phyloP scores from a whole-genome alignment of 2,888 invertebrate genomes.

The Caenorhabditis sp. region DNA sequence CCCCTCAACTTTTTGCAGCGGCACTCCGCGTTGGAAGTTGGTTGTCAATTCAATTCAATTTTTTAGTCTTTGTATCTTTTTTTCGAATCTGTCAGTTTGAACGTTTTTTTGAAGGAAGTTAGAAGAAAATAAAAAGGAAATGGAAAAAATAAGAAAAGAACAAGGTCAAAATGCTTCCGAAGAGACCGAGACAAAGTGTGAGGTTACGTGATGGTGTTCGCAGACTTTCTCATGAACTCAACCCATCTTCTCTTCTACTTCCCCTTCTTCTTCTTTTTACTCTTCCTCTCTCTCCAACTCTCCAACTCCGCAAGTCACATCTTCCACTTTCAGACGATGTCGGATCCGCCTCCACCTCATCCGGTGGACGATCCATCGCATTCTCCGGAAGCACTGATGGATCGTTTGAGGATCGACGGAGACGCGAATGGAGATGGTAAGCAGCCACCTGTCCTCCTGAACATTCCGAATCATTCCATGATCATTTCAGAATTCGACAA shows the following conservation, averaged over 20 bases:
- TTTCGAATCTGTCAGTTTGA: no score
- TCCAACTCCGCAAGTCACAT: no score
- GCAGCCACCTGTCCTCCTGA: no score
- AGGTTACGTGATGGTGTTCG: slow-evolving; percentile 55
- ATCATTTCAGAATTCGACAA: slow-evolving; percentile 45
- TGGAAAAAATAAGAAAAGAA: no score
- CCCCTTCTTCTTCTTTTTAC: no score
- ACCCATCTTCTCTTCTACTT: not conserved
- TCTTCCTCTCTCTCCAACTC: not conserved
- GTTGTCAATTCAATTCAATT: slow-evolving; percentile 24
- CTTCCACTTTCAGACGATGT: slow-evolving; percentile 33
- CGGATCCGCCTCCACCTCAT: slow-evolving; percentile 49
- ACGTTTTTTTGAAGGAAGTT: no score
- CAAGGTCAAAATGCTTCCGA: not conserved
- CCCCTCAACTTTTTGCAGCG: slow-evolving; percentile 40
- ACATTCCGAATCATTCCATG: no score
- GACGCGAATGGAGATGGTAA: slow-evolving; percentile 37
- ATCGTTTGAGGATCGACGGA: slow-evolving; percentile 6
- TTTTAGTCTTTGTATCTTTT: not conserved
- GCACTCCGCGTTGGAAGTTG: no score
- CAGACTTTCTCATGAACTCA: slow-evolving; percentile 18
- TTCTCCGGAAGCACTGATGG: not conserved
- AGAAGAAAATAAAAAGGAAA: no score
- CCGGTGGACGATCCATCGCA: slow-evolving; percentile 17
- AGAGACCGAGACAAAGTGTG: slow-evolving; percentile 29